phyloP scores from a whole-genome alignment of 2,888 invertebrate genomes.

The Mantis religiosa region DNA sequence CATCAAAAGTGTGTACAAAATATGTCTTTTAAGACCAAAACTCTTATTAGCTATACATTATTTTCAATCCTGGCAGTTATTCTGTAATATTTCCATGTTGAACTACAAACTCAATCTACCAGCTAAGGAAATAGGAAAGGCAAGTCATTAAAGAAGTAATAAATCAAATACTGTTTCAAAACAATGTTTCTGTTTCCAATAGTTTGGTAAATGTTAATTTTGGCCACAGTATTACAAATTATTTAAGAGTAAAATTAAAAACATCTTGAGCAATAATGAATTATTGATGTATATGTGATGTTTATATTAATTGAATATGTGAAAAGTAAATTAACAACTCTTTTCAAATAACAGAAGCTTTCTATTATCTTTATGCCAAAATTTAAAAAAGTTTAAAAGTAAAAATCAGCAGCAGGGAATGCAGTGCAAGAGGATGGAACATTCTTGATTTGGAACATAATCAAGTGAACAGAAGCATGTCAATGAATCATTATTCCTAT shows the following conservation, averaged over 20 bases:
- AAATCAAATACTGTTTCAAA: neutral
- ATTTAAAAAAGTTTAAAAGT: neutral
- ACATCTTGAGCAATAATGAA: too few relatives aligned
- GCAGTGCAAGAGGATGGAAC: too few relatives aligned
- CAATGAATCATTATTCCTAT: too few relatives aligned
- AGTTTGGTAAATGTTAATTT: neutral
- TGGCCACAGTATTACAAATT: neutral
- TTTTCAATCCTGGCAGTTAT: neutral
- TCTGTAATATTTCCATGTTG: neutral
- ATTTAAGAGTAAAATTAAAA: neutral
- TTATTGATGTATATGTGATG: neutral
- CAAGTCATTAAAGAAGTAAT: neutral
- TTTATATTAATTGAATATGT: neutral
- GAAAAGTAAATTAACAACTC: neutral
- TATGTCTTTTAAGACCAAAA: neutral
- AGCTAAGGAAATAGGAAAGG: neutral
- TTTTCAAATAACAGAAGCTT: neutral
- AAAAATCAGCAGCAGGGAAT: neutral
- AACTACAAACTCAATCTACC: neutral
- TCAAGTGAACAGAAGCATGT: too few relatives aligned
- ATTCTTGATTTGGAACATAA: too few relatives aligned
- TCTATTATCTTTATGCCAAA: neutral
- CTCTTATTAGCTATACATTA: neutral
- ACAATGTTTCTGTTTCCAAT: neutral
- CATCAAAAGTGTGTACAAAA: neutral